These are phyloP conservation scores for Deilephila elpenor DNA, from an alignment of 2,888 invertebrate species.

Conservation along the genomic window DNA sequence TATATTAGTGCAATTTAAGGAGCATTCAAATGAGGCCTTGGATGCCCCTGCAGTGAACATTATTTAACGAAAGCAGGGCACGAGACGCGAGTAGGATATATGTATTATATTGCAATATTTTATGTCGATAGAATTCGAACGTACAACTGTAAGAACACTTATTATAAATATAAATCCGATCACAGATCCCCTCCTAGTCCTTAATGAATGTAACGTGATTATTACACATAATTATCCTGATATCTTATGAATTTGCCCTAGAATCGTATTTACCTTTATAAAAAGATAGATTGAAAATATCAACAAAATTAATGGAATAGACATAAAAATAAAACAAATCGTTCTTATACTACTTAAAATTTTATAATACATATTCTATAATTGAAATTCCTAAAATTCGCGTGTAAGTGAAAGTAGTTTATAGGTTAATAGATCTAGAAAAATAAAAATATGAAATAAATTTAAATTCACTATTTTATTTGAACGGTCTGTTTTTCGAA, in stretches of 20 bases:
- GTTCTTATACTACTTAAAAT: not conserved
- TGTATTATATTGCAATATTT: not conserved
- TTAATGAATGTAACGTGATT: not conserved
- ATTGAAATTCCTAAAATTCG: not conserved
- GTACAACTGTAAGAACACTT: not conserved
- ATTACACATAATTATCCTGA: constrained; percentile 18
- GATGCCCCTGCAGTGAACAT: no score
- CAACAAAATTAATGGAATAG: not conserved
- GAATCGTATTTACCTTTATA: not conserved
- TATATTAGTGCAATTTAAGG: no score
- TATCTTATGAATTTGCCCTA: constrained; percentile 40
- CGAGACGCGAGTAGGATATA: no score
- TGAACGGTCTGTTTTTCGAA: no score
- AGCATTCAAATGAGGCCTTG: no score
- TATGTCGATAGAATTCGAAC: constrained; percentile 5
- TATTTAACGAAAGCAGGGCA: no score
- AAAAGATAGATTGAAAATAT: not conserved
- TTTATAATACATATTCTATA: not conserved
- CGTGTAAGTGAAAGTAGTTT: not conserved
- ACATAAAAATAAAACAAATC: not conserved
- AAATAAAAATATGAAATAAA: not conserved
- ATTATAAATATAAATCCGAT: not conserved
- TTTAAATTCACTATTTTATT: no score
- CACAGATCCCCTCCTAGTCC: not conserved
- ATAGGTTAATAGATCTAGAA: not conserved